These are phyloP conservation scores for Tenualosa thibaudeaui DNA, from an alignment of 2,797 vertebrate genomes.

Conservation along the genomic window DNA sequence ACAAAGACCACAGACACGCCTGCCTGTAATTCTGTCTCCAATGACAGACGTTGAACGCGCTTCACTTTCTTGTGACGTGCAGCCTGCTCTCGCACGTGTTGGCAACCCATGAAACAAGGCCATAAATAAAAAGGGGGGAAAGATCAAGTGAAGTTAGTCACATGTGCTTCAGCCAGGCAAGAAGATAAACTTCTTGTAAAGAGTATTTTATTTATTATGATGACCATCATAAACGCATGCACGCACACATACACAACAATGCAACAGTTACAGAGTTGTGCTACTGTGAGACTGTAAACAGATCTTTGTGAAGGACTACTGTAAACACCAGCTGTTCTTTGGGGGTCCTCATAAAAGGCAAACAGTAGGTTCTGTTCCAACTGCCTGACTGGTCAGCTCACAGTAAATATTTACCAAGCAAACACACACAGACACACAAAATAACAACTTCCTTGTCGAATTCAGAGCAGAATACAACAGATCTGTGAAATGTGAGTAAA, in stretches of 20 bases:
- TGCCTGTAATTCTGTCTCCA: background rate
- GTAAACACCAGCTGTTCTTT: background rate
- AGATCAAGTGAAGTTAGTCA: background rate
- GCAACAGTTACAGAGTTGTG: background rate
- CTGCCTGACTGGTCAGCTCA: background rate
- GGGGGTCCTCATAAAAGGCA: background rate
- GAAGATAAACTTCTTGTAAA: background rate
- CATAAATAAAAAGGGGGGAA: background rate
- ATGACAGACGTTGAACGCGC: background rate
- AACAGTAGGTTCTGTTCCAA: background rate
- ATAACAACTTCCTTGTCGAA: too few species aligned
- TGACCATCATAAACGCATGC: background rate
- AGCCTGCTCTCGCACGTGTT: background rate
- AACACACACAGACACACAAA: background rate
- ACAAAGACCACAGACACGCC: background rate
- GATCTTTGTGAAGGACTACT: background rate
- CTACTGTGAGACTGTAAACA: background rate
- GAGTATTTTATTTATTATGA: background rate
- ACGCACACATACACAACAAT: background rate
- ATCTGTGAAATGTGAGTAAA: background rate
- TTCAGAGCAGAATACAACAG: too few species aligned
- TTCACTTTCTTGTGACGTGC: slow-evolving; percentile 8
- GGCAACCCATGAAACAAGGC: background rate
- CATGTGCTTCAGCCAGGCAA: background rate
- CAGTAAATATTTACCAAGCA: slow-evolving; percentile 1